These are phyloP conservation scores for Neolamprologus cancellatus DNA, from an alignment of 2,113 vertebrate genomes.

Conservation along the genomic window DNA sequence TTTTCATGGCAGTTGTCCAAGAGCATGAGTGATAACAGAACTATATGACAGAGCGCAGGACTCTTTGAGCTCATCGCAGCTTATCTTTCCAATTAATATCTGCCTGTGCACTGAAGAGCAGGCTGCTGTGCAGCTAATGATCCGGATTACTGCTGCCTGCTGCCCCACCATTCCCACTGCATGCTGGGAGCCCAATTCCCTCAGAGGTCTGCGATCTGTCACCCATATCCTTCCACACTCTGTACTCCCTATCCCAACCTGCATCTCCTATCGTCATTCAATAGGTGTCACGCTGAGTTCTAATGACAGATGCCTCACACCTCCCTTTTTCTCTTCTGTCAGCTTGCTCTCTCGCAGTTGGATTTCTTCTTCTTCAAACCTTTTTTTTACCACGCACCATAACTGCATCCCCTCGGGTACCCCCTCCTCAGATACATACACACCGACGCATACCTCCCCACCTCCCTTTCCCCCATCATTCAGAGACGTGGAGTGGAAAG, in stretches of 20 bases:
- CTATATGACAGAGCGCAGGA: conserved; percentile 33
- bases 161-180: conserved; percentile 45
- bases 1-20: conserved; percentile 10
- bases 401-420: background rate
- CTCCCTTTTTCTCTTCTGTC: conserved; percentile 40
- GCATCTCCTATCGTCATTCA: conserved; percentile 25
- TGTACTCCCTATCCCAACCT: background rate
- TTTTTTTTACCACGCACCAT: background rate
- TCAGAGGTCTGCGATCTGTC: conserved; percentile 54
- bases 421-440: background rate
- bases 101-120: conserved; percentile 54
- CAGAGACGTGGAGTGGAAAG: conserved; percentile 30
- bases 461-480: background rate
- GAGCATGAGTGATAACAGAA: conserved; percentile 41
- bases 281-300: conserved; percentile 38
- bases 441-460: background rate
- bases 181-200: conserved; percentile 57
- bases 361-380: conserved; percentile 7
- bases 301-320: conserved; percentile 35
- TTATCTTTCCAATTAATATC: conserved; percentile 77
- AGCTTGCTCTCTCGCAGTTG: conserved; percentile 7
- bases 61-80: conserved; percentile 59
- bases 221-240: conserved; percentile 13
- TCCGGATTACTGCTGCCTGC: conserved; percentile 62
- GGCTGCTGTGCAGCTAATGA: conserved; percentile 66